Evolutionary conservation across 2,113 vertebrate genomes (phyloP), one percentile per base, ranked within the genome.

Genomic region (Ciconia stormi): DNA sequence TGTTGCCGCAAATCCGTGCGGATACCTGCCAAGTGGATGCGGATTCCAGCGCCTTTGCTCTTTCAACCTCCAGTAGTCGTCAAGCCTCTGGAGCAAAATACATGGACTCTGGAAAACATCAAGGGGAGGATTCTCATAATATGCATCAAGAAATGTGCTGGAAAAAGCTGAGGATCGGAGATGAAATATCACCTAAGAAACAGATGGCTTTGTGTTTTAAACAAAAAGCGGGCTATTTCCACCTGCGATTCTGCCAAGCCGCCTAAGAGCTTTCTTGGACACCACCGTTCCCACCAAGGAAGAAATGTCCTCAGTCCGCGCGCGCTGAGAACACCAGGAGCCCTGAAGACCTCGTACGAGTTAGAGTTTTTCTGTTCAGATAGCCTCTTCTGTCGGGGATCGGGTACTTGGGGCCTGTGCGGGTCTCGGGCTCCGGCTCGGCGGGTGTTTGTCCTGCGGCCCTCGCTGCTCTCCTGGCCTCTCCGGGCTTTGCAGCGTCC

Each of bases 181-280:
- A 25, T 20, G 1, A 7, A 13, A 2, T 5, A 14, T 26, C 1
- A 0, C 72, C 40, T 34, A 2, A 22, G 81, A 74, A 67, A 23
- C 13, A 52, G 29, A 16, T 6, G 62, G 6, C 18, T 71, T 47
- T 56, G 15, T 4, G 16, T 17, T 69, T 66, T 22, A 40, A 49
- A 38, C 5, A 10, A 17, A 13, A n/a, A 4, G 20, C 1, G 4
- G 32, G 29, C 44, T 42, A n/a, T 32, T 59, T 19, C 19, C 63
- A 13, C 2, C 1, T 4, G 14, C 1, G 3, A 13, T 36, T 47
- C 69, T 19, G 49, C 58, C 19, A 13, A 26, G 53, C 16, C 7
- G 0, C 2, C 1, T 1, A 20, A 61, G 66, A 52, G 8, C 74
- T n/a, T n/a, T 10, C 5, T 36, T 46, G 38, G 61, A 14, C 14